phyloP scores from a whole-genome alignment of 2,113 vertebrate species.

The Erpornis zantholeuca region DNA sequence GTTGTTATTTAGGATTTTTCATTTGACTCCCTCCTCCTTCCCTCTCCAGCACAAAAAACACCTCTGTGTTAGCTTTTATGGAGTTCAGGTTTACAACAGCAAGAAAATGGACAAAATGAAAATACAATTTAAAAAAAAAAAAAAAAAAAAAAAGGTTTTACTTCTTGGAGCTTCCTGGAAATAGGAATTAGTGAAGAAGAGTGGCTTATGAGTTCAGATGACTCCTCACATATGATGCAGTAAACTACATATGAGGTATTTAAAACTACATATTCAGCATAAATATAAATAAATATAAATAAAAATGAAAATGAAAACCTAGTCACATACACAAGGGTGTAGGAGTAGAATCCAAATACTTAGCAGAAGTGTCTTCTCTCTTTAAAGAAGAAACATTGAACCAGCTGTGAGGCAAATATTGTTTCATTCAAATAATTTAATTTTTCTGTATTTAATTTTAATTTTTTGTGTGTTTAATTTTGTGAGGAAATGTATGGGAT shows the following conservation, averaged over 20 bases:
- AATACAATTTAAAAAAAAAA: not conserved
- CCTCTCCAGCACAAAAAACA: not conserved
- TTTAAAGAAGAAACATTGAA: constrained; percentile 9
- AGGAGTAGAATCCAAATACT: not conserved
- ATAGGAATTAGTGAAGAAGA: not conserved
- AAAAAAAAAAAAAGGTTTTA: not conserved
- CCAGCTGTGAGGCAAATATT: not conserved
- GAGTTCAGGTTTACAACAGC: not conserved
- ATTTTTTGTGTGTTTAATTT: not conserved
- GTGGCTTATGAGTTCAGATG: not conserved
- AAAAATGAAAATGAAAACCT: not conserved
- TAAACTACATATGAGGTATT: not conserved
- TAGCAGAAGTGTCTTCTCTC: not conserved
- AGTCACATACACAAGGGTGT: not conserved
- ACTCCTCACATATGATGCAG: not conserved
- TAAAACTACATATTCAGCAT: not conserved
- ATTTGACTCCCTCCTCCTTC: not conserved
- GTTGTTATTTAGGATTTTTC: constrained; percentile 1
- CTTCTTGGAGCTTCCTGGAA: not conserved
- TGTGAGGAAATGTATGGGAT: not conserved
- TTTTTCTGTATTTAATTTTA: not conserved
- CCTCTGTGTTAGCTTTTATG: not conserved
- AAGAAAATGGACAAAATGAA: not conserved
- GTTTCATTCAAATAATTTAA: not conserved
- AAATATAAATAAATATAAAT: not conserved